A percentile compares a stretch with the other conserved stretches of the same genome.
Conservation (phyloP, 2,797 vertebrate genomes). For the Sparidentex hasta region DNA sequence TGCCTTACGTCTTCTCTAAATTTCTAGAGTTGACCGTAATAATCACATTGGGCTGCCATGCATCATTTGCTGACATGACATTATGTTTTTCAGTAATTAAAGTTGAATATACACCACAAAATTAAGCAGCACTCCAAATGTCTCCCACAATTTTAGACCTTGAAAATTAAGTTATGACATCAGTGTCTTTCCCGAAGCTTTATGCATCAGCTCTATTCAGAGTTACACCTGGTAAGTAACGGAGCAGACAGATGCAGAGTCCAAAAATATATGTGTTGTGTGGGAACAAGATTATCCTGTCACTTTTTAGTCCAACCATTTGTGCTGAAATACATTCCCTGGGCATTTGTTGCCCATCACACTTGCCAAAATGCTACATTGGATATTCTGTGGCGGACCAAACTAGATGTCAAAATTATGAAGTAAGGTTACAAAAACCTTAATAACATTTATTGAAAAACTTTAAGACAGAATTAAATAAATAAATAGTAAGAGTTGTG, state of each 20-base stretch:
- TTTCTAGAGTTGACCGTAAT: conserved; percentile 18
- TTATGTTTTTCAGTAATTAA: conserved; percentile 38
- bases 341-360: background rate
- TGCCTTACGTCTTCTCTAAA: conserved; percentile 24
- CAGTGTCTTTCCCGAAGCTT: conserved; percentile 4
- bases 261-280: background rate
- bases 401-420: background rate
- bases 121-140: conserved; percentile 23
- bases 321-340: background rate
- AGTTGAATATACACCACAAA: conserved; percentile 16
- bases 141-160: conserved; percentile 12
- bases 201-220: background rate
- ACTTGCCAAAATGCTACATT: background rate
- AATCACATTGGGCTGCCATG: conserved; percentile 12
- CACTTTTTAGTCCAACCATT: background rate
- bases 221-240: background rate
- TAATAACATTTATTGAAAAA: background rate
- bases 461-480: background rate
- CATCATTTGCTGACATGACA: conserved; percentile 27
- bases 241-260: background rate
- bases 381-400: background rate
- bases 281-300: background rate
- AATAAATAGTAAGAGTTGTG: too few species aligned
- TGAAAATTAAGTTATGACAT: conserved; percentile 28
- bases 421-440: background rate